A percentile compares a stretch with the other conserved stretches of the same genome.
These are phyloP conservation scores for Colaptes auratus DNA, from an alignment of 2,113 vertebrate genomes.

Conservation along the genomic window DNA sequence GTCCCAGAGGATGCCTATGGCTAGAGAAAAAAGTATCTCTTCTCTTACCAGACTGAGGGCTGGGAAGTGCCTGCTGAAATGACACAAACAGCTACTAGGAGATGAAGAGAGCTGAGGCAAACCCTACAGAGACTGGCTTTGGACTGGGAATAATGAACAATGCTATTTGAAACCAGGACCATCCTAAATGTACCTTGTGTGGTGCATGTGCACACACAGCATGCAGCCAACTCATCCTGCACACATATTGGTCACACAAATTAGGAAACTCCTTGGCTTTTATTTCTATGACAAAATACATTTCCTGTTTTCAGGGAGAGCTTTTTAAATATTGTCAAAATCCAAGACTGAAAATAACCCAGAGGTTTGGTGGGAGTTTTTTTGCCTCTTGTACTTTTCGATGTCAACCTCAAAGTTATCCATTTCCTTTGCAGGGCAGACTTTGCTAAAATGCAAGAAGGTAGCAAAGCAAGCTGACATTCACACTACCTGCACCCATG, in stretches of 20 bases:
- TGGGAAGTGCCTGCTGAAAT: neutral
- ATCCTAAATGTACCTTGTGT: too few species aligned
- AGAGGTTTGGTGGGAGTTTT: neutral
- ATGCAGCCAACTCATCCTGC: neutral
- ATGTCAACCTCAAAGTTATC: slow-evolving; percentile 37
- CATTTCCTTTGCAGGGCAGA: neutral
- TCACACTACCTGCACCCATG: neutral
- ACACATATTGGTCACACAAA: neutral
- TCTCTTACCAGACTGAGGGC: neutral
- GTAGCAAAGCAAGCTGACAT: slow-evolving; percentile 38
- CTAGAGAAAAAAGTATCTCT: neutral
- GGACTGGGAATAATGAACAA: neutral
- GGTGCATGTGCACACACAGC: neutral
- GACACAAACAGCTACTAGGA: neutral
- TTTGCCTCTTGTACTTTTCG: neutral
- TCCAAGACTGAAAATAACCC: neutral
- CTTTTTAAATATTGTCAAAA: neutral
- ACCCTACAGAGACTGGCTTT: neutral
- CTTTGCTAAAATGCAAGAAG: slow-evolving; percentile 4
- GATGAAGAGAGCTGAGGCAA: neutral
- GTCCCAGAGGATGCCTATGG: neutral
- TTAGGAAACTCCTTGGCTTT: neutral
- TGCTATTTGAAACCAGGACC: neutral
- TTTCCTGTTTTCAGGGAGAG: neutral
- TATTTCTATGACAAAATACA: neutral